phyloP scores from a whole-genome alignment of 2,797 vertebrate genomes.

The Prunella strophiata region DNA sequence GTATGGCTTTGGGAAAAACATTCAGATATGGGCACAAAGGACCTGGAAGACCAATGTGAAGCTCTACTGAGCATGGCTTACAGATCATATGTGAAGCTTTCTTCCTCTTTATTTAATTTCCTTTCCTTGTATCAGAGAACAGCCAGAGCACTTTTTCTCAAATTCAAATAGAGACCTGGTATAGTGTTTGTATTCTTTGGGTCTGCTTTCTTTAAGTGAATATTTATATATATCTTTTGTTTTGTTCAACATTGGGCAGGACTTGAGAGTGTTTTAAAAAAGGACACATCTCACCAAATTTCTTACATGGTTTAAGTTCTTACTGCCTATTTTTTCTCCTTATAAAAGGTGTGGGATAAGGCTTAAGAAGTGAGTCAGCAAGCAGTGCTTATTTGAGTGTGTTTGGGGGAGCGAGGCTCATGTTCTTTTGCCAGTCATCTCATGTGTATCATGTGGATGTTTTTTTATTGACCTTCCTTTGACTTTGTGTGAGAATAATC shows the following conservation, averaged over 20 bases:
- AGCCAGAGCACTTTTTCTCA: background rate
- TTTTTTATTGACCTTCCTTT: background rate
- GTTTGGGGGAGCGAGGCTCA: background rate
- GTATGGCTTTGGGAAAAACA: background rate
- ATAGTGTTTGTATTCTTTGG: background rate
- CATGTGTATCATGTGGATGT: background rate
- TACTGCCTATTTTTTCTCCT: background rate
- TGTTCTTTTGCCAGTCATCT: background rate
- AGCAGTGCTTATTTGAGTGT: background rate
- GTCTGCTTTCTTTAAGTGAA: background rate
- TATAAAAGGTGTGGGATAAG: background rate
- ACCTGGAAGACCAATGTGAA: background rate
- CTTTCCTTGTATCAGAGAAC: background rate
- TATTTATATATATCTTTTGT: background rate
- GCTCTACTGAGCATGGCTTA: background rate
- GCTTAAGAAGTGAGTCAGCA: background rate
- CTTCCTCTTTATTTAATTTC: background rate
- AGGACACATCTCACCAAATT: background rate
- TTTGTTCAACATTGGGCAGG: background rate
- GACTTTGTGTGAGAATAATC: background rate
- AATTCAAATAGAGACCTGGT: background rate
- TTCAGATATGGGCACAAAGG: background rate
- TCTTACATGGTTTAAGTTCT: background rate
- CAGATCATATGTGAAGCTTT: background rate
- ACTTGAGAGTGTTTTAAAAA: background rate